These are phyloP conservation scores for Apogon talboti DNA, from an alignment of 2,797 vertebrate species.

Conservation along the genomic window DNA sequence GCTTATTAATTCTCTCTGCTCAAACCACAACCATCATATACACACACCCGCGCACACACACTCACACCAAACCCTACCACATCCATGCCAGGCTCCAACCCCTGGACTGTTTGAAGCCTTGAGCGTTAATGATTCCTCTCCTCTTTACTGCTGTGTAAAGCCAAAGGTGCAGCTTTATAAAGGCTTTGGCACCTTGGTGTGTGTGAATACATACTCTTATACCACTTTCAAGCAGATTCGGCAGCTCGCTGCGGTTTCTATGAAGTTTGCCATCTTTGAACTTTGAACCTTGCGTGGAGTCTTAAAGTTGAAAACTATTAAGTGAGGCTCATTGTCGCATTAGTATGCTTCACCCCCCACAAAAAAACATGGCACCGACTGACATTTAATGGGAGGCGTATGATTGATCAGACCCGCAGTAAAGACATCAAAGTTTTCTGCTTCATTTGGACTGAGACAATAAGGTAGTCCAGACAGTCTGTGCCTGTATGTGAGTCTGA, in stretches of 20 bases:
- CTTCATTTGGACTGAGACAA: constrained; percentile 72
- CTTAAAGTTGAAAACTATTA: constrained; percentile 71
- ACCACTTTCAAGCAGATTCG: constrained; percentile 29
- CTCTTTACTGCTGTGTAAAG: constrained; percentile 78
- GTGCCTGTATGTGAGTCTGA: constrained; percentile 2
- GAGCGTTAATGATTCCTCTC: constrained; percentile 80
- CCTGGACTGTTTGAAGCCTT: constrained; percentile 72
- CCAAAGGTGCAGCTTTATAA: constrained; percentile 78
- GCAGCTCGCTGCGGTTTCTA: constrained; percentile 70
- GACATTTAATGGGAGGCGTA: constrained; percentile 76
- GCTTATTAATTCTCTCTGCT: constrained; percentile 77
- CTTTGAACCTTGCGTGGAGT: constrained; percentile 68
- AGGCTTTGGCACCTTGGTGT: constrained; percentile 73
- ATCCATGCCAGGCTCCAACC: constrained; percentile 61
- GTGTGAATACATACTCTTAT: constrained; percentile 14
- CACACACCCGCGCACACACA: constrained; percentile 24
- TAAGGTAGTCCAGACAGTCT: constrained; percentile 70
- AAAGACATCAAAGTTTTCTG: constrained; percentile 83
- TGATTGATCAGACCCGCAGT: constrained; percentile 76
- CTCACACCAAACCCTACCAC: constrained; percentile 57
- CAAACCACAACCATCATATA: constrained; percentile 72
- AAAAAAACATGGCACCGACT: constrained; percentile 56
- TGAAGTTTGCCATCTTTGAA: constrained; percentile 75
- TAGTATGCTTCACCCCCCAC: constrained; percentile 41
- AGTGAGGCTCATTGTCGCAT: constrained; percentile 65